phyloP scores from a whole-genome alignment of 2,797 vertebrate species.

The Parotocinclus haroldoi region DNA sequence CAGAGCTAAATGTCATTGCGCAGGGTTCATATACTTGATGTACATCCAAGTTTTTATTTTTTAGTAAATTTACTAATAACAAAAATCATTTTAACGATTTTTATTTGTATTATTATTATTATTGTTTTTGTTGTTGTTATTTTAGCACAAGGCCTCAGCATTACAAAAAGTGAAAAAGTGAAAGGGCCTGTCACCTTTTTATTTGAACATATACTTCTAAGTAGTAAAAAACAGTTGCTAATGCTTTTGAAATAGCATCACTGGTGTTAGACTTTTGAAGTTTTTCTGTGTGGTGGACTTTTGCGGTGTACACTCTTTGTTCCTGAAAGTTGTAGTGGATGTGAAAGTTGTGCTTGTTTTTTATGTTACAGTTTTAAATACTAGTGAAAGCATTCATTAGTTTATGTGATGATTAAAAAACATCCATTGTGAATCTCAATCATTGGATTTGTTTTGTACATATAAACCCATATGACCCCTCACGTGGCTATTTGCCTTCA shows the following conservation, averaged over 20 bases:
- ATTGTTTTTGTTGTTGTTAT: too few relatives aligned
- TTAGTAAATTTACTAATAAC: too few relatives aligned
- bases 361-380: constrained; percentile 19
- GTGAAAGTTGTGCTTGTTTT: neutral
- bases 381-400: constrained; percentile 32
- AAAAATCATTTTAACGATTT: too few relatives aligned
- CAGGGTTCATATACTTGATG: too few relatives aligned
- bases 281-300: neutral
- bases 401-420: constrained; percentile 29
- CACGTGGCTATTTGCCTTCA: too few relatives aligned
- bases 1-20: too few relatives aligned
- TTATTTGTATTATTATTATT: too few relatives aligned
- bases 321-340: constrained; percentile 1
- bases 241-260: neutral
- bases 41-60: too few relatives aligned
- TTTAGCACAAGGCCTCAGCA: too few relatives aligned
- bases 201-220: too few relatives aligned
- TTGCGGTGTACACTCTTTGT: neutral
- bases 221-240: neutral
- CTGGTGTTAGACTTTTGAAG: neutral
- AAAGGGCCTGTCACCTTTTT: too few relatives aligned
- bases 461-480: neutral
- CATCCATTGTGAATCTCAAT: constrained; percentile 34
- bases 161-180: too few relatives aligned
- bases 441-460: constrained; percentile 7